Evolutionary conservation across 1,140 invertebrate genomes (phyloP), one percentile per base, ranked within the genome.

Genomic region (Bombus ignitus): DNA sequence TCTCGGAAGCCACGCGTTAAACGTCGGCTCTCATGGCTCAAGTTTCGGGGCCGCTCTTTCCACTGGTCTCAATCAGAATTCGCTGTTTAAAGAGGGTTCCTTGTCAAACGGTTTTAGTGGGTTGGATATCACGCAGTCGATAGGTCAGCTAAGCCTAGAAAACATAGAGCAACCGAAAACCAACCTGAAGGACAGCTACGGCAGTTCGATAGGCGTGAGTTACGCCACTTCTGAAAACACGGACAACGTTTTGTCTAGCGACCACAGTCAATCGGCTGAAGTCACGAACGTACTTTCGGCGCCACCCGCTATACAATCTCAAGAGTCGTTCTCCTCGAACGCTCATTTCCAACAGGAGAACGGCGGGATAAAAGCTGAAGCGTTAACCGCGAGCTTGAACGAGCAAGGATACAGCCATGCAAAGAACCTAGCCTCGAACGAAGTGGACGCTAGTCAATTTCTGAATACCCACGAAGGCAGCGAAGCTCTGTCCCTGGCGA

Each of bases 111-210:
- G 79, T 2, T 39, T 92, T 12, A 90, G 90, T n/a, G 71, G 86
- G 0, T 44, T 93, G 28, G 90, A 89, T 53, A 74, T 87, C 39
- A 6, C 90, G 1, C 93, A 92, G n/a, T 86, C 92, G 5, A 59
- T 95, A 0, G 93, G 92, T 75, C 91, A 94, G 76, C 57, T 95
- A 22, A 93, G 93, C 53, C 87, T 94, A 18, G 87, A 94, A 47
- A 78, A 83, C 28, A 87, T 90, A 37, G 87, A 92, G 32, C 90
- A 93, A 35, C 91, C 92, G 32, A 92, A 89, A n/a, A 87, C 37
- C 1, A 83, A 93, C n/a, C 83, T 94, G n/a, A 93, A 92, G 10
- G 94, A 95, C 53, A 95, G 94, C 72, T 95, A 95, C 44, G 95
- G 94, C 0, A 93, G 94, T 86, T 91, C 92, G 1, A 81, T 95